Evolutionary conservation across 35 echinoderm and acorn worm species (phyloP).

Genomic region (Diadema setosum): DNA sequence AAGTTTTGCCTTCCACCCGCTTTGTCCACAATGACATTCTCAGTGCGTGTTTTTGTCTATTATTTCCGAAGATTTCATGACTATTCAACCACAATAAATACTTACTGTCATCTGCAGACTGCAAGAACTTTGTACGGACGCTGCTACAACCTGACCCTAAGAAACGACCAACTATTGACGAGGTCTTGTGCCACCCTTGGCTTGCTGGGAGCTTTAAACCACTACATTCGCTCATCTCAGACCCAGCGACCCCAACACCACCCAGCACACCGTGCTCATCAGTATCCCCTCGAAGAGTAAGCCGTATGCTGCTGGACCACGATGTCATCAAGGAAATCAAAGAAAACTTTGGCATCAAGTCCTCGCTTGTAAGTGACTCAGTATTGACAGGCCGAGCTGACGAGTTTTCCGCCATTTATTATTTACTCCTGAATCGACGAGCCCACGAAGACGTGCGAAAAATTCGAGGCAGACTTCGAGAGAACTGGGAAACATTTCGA

Average conservation of each 20-base stretch:
- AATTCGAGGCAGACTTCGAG: not conserved
- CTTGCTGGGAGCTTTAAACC: constrained; percentile 3
- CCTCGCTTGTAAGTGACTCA: constrained; percentile 57
- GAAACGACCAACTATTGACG: constrained; percentile 46
- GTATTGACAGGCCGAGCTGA: constrained; percentile 63
- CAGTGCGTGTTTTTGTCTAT: too few relatives aligned
- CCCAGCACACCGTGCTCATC: not conserved
- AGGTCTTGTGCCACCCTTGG: constrained; percentile 66
- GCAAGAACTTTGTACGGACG: constrained; percentile 63
- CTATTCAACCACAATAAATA: too few relatives aligned
- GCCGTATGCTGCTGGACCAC: constrained; percentile 70
- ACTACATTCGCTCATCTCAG: not conserved
- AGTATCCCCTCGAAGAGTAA: constrained; percentile 16
- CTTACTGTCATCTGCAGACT: too few relatives aligned
- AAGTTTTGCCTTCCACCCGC: too few relatives aligned
- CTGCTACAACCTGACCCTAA: constrained; percentile 77
- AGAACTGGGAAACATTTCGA: not conserved
- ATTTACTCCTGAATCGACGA: constrained; percentile 53
- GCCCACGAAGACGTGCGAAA: not conserved
- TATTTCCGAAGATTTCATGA: too few relatives aligned
- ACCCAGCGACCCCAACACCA: not conserved
- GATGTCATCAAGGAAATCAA: constrained; percentile 76
- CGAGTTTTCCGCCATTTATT: constrained; percentile 86
- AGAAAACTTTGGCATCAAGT: constrained; percentile 62
- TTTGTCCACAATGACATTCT: too few relatives aligned